Base-by-base conservation (phyloP, 2,888 invertebrate genomes). In the Lasiommata megera region DNA sequence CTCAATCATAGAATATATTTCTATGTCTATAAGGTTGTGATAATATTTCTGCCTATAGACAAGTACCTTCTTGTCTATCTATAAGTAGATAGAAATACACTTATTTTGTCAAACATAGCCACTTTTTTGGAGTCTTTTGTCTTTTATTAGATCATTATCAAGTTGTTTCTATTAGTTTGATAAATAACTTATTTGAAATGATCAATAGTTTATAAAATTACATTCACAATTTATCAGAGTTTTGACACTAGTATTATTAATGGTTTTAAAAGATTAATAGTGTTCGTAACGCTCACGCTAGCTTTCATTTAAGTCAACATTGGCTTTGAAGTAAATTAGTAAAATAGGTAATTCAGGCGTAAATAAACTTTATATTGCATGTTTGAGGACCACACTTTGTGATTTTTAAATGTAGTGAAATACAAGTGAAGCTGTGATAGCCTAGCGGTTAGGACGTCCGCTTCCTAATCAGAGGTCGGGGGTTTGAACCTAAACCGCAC, bases 191-290 rank as follows among this genome's bases (percentile, higher is more conserved):
- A 16, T 46, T 46, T 6, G 16, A 38, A 12, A 16, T 41, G 52
- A 52, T 52, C 17, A 31, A 52, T 52, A 41, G 29, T 31, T 40
- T 40, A 40, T 31, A 52, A 52, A 52, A 52, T 52, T 52, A 50
- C 29, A 17, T 37, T 52, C 40, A 31, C 40, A 23, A 52, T 52
- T 52, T 52, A 52, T 52, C 40, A 29, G 37, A 31, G 40, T 52
- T 52, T 52, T 41, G 52, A 52, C 52, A 52, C 52, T 29, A 52
- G 41, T n/a, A 17, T 52, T 52, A 52, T 52, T 52, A 52, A 52
- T 52, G 52, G 52, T 52, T 52, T 41, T 12, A 52, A 12, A 52
- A 29, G 52, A 52, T 52, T 52, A 52, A 52, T 52, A 52, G 52
- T 46, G 46, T 29, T 52, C 28, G 52, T 41, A 31, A 41, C 31